Base-by-base conservation (phyloP, 2,888 invertebrate genomes). In the Agrochola lychnidis region DNA sequence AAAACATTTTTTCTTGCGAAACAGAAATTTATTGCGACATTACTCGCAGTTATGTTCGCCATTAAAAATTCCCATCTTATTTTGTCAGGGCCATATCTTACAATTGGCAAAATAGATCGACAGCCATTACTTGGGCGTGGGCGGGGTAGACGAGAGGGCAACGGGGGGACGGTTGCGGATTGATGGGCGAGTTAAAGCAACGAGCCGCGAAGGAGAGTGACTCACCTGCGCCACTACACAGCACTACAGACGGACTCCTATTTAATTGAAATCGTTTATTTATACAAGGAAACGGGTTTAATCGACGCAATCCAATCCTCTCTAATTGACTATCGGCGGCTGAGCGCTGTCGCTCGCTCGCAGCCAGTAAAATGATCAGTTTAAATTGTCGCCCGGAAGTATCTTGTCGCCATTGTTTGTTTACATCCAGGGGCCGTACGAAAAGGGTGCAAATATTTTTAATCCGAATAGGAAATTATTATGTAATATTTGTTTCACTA, bases 51-150 rank as follows among this genome's bases (percentile, higher is more conserved):
- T 92, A 92, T 91, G 90, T 86, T 83, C 75, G 87, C 91, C 90
- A 92, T 94, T 94, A 93, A 93, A 93, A 92, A 91, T 88, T 88
- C 89, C 88, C 91, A 88, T 93, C 92, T 93, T 92, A 90, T 93
- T 93, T 91, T 91, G 92, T 92, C 91, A 90, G 89, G 80, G 90
- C 89, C 86, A 91, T 93, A 92, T 91, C 91, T 92, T 91, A 90
- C 91, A 91, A 92, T 93, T 90, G 93, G 89, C 85, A 80, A 91
- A 94, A 93, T 89, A 92, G 90, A 93, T 93, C 88, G 92, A 82
- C 78, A 79, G 87, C 90, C 91, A 92, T 93, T 93, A 92, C 82
- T 66, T 76, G 79, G 79, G 74, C 64, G 73, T 40, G 57, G 70
- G 84, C 48, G 83, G 78, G 71, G 79, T 62, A 9, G 66, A 36